Conservation (phyloP, 1,140 invertebrate genomes). For the Ruditapes philippinarum region DNA sequence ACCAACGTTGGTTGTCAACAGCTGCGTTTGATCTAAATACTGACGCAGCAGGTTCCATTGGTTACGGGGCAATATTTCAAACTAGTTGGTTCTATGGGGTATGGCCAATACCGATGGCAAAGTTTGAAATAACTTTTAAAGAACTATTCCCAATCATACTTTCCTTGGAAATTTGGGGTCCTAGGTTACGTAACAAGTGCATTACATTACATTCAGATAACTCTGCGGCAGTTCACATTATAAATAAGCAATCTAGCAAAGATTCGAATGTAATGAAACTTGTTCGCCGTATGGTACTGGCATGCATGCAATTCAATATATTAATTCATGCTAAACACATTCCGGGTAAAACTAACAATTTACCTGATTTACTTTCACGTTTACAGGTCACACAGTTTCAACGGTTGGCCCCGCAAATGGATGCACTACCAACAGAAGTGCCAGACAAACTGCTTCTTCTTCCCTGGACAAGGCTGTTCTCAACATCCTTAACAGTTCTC, state of each 20-base stretch:
- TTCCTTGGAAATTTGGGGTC: constrained; percentile 52
- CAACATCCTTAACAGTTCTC: background rate
- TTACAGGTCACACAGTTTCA: constrained; percentile 39
- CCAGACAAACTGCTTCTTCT: constrained; percentile 14
- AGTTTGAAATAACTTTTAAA: constrained; percentile 54
- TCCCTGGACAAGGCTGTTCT: background rate
- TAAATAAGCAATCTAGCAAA: constrained; percentile 62
- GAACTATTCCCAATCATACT: constrained; percentile 66
- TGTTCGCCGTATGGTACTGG: constrained; percentile 52
- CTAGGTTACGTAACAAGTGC: constrained; percentile 19
- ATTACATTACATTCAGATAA: constrained; percentile 67
- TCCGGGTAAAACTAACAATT: constrained; percentile 49
- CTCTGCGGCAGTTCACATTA: constrained; percentile 58
- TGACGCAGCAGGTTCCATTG: constrained; percentile 40
- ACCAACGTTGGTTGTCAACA: background rate
- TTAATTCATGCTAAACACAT: constrained; percentile 63
- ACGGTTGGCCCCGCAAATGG: constrained; percentile 21
- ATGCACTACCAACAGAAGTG: background rate
- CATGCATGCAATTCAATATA: constrained; percentile 56
- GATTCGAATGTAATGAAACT: constrained; percentile 52
- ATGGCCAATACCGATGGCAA: background rate
- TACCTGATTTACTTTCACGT: constrained; percentile 66
- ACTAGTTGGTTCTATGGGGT: constrained; percentile 13
- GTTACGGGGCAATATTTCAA: constrained; percentile 45
- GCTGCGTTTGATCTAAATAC: constrained; percentile 55